These are phyloP conservation scores for Tangara arthus DNA, from an alignment of 2,797 vertebrate species.

Conservation along the genomic window DNA sequence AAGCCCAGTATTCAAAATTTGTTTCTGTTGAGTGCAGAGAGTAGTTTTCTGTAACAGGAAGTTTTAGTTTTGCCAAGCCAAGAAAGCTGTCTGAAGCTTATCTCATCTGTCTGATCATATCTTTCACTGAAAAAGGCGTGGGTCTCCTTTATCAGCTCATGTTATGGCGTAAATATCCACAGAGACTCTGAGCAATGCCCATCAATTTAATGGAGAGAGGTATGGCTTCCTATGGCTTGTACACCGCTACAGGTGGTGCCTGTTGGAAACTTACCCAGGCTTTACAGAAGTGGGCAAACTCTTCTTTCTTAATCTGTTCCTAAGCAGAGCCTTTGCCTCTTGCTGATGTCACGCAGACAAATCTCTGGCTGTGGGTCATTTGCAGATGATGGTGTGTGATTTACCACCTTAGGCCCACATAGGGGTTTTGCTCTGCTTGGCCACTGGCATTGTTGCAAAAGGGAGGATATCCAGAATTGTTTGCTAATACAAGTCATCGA, in stretches of 20 bases:
- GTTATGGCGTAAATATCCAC: neutral
- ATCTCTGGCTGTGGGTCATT: neutral
- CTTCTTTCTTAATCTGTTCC: neutral
- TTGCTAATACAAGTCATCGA: constrained; percentile 42
- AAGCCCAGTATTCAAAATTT: neutral
- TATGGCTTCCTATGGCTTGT: neutral
- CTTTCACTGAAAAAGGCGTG: neutral
- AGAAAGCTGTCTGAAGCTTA: neutral
- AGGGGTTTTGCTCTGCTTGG: neutral
- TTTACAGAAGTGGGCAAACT: neutral
- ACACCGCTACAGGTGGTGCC: neutral
- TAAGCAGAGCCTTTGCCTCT: neutral
- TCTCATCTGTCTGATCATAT: neutral
- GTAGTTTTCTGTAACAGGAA: constrained; percentile 1
- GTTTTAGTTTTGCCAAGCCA: neutral
- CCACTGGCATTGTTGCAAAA: neutral
- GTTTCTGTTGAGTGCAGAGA: neutral
- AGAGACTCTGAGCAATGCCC: neutral
- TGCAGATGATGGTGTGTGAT: neutral
- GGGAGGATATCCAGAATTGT: constrained; percentile 37
- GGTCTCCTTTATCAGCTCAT: neutral
- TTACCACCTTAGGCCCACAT: neutral
- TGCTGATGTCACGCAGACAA: neutral
- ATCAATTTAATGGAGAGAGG: neutral
- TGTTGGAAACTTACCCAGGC: neutral